Base-by-base conservation (phyloP, 1,140 invertebrate genomes). In the Hestina assimilis region DNA sequence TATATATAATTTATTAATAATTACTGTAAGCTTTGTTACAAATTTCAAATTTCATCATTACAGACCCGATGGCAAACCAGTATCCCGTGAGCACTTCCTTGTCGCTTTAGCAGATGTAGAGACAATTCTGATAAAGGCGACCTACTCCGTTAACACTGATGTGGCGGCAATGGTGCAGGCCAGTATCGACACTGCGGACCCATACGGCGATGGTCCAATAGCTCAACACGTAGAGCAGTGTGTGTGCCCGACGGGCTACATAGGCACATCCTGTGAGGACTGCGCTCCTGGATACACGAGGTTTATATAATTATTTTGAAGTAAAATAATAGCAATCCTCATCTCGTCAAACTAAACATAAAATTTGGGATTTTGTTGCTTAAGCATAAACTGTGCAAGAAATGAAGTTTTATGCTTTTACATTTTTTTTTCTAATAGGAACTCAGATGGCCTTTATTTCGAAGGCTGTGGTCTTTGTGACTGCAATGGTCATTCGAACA, bases 51-150 rank as follows among this genome's bases (percentile, higher is more conserved):
- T 26, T 14, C 26, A 9, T n/a, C 20, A 40, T 66, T 71, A 3
- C 52, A 86, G 94, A 58, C 91, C 92, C 63, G 96, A 98, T 83
- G 97, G 96, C 2, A 92, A 94, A 40, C 87, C 90, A 38, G 92
- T 94, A 4, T 93, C 96, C 53, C 91, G 98, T 8, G 96, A 98
- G 75, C 93, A 98, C 83, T 89, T 99, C 31, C 89, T 99, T 15
- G 97, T 99, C 93, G 96, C 96, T 0, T 87, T 99, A 26, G 96
- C 97, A 55, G 94, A 98, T 78, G 81, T 99, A 5, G 91, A 96
- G 69, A 92, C 92, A 7, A 95, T 99, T 63, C 91, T 96, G 47
- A 96, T 99, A 46, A 97, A 98, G 79, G 98, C 97, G 1, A 97
- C 97, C 0, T 98, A 98, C 77, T 95, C 95, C 0, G 94, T 92